Conservation (phyloP, 2,888 invertebrate species). For the Gari tellinella region DNA sequence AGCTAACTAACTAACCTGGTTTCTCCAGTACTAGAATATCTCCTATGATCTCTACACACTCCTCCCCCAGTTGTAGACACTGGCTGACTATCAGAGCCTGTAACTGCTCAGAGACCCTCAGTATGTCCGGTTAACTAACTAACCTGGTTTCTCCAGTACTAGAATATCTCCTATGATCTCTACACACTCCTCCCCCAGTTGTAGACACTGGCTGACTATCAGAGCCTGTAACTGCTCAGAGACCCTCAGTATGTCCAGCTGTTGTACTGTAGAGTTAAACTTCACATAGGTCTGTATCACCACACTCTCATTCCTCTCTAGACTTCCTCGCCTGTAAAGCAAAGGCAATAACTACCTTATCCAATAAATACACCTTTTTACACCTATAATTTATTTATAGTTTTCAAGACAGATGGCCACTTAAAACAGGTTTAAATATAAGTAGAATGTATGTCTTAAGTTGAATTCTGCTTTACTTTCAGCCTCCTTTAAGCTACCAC, state of each 20-base stretch:
- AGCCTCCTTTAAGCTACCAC: no score
- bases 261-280: conserved; percentile 30
- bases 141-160: no score
- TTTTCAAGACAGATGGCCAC: no score
- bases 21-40: neutral
- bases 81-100: conserved; percentile 22
- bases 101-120: conserved; percentile 27
- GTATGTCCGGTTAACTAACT: no score
- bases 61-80: conserved; percentile 25
- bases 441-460: no score
- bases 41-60: conserved; percentile 26
- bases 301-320: conserved; percentile 11
- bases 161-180: conserved; percentile 12
- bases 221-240: conserved; percentile 30
- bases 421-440: no score
- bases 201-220: conserved; percentile 27
- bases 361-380: no score
- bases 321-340: conserved; percentile 16
- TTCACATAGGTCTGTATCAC: conserved; percentile 27
- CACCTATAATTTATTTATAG: no score
- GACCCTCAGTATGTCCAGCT: conserved; percentile 10
- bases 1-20: no score
- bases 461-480: no score
- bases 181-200: conserved; percentile 22
- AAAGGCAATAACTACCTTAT: no score